Base-by-base conservation (phyloP, 1,140 invertebrate species). In the Polyergus mexicanus region DNA sequence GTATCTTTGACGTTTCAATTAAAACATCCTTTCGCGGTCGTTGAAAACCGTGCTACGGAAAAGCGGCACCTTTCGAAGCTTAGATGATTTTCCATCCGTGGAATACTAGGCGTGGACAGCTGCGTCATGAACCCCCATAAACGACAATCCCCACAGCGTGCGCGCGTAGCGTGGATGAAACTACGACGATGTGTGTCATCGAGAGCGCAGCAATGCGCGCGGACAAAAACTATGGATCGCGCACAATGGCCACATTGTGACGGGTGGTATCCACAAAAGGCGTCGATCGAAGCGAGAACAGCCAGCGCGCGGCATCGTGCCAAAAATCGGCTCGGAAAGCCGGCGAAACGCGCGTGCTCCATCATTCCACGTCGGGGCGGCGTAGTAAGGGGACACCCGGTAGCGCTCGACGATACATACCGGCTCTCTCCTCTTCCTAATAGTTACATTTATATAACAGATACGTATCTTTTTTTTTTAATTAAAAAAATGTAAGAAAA, bases 241-340 rank as follows among this genome's bases (percentile, higher is more conserved):
- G 86, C 74, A 94, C 93, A 94, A 93, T 94, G 54, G 87, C 86
- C 83, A 92, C 93, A 92, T 93, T 93, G 93, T 92, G 85, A 93
- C 91, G 86, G 86, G 71, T 89, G 77, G 77, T 41, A 56, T 88
- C 75, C 72, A 93, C 91, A 94, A 94, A 90, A 86, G 87, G 60
- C 66, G 72, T 78, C 65, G 62, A 85, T 86, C 76, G 75, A 56
- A 85, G 58, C 68, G 58, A 47, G 81, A 75, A 69, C 51, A 35
- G 38, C 62, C 62, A 75, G 56, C 72, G 72, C 72, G 72, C 28
- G 75, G 54, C 62, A 32, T 66, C 32, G 78, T 56, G 76, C 87
- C 56, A 84, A 87, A 86, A 85, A 81, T 76, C 74, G 62, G 35
- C 32, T 28, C 38, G 38, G 68, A 85, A 77, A 85, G 44, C 69